Evolutionary conservation across 2,797 vertebrate genomes (phyloP), one percentile per base, ranked within the genome.

Genomic region (Chanos chanos): DNA sequence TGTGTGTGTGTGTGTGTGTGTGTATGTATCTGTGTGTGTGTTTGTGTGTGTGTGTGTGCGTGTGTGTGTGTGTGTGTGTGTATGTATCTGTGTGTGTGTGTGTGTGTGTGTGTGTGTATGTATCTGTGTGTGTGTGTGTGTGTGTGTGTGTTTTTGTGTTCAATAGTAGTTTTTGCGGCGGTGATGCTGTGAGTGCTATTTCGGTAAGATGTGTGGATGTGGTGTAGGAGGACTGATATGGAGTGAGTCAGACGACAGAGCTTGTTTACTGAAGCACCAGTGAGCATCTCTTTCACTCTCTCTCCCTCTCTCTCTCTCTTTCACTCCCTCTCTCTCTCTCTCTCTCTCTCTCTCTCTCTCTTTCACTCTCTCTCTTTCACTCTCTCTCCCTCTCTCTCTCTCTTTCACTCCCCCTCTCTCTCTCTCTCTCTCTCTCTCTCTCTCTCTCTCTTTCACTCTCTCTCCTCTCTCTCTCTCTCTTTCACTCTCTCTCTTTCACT

Each of bases 81-180:
- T 22, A 49, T 4, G 34, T 33, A 64, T 52, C 34, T 52, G 66
- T 57, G 70, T 63, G 27, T 77, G 56, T 13, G 33, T 37, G 34
- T 60, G 64, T 66, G 39, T 65, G 40, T 62, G 54, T 74, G 61
- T 52, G 50, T 75, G 47, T 67, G 58, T 75, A 61, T 27, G 43
- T 41, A 13, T 10, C 24, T 18, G 21, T 28, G 52, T n/a, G 16
- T 54, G 15, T 61, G 51, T 64, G 66, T 72, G 62, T 78, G 31
- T 7, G n/a, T 24, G n/a, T 34, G 18, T 6, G n/a, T 33, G 34
- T 79, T 60, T n/a, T n/a, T n/a, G n/a, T 62, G 41, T 68, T 53
- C 62, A 66, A 36, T 71, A 66, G 71, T 71, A 71, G 68, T 57
- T 66, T 54, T 66, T 61, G 10, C 19, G n/a, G n/a, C 66, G 19